Evolutionary conservation across 2,888 invertebrate species (phyloP).

Genomic region (Chaetogeoica ovagalla): DNA sequence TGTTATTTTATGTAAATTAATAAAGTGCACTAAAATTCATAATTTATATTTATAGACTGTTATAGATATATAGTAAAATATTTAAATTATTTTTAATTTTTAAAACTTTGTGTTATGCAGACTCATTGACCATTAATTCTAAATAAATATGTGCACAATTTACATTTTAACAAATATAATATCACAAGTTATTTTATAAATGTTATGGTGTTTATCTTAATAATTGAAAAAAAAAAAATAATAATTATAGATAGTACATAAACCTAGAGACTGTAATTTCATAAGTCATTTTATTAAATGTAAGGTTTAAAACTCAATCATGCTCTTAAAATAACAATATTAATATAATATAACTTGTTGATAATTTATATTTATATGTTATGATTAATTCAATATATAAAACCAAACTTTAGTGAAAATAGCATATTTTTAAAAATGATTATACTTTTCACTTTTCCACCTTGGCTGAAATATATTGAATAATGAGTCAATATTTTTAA

Average conservation of each 20-base stretch:
- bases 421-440: not conserved
- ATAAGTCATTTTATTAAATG: conserved; percentile 10
- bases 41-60: conserved; percentile 45
- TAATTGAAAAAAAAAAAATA: conserved; percentile 2
- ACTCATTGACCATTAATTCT: not conserved
- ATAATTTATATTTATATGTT: not conserved
- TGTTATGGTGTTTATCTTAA: not conserved
- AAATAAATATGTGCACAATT: conserved; percentile 19
- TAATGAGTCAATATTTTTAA: not conserved
- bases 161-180: conserved; percentile 5
- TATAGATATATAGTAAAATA: conserved; percentile 8
- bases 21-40: conserved; percentile 21
- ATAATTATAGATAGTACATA: not conserved
- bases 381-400: not conserved
- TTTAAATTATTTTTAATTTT: not conserved
- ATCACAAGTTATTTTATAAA: conserved; percentile 11
- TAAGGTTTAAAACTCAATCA: not conserved
- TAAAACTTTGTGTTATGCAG: not conserved
- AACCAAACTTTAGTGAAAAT: not conserved
- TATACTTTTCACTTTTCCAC: conserved; percentile 24
- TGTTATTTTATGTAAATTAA: not conserved
- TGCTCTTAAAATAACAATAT: not conserved
- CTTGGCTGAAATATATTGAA: not conserved
- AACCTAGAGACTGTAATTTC: conserved; percentile 30
- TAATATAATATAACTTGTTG: conserved; percentile 33